Evolutionary conservation across 2,888 invertebrate species (phyloP).

Genomic region (Troides helena): DNA sequence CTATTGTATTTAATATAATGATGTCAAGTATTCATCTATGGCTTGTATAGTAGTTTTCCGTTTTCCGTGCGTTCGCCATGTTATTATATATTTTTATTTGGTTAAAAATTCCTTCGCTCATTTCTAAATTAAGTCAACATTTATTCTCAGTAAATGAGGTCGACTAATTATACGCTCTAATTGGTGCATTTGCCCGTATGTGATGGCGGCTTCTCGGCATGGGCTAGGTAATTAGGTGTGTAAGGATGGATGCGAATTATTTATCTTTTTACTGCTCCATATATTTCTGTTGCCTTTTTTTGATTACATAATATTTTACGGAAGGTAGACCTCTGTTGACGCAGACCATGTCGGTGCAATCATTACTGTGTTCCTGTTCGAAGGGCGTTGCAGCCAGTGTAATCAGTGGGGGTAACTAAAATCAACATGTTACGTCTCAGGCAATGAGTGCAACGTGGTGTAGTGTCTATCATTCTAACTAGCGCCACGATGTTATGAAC

Average conservation of each 20-base stretch:
- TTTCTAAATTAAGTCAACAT: constrained; percentile 24
- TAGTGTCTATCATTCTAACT: no score
- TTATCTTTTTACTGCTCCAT: neutral
- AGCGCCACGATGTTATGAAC: no score
- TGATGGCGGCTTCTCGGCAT: constrained; percentile 69
- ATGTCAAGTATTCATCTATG: constrained; percentile 3
- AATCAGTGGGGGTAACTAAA: no score
- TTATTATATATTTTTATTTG: constrained; percentile 14
- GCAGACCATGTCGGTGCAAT: no score
- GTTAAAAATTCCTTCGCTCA: constrained; percentile 7
- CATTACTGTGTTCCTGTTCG: no score
- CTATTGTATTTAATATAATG: constrained; percentile 1
- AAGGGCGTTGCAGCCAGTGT: no score
- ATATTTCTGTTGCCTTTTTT: neutral
- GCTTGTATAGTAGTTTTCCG: neutral
- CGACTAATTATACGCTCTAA: constrained; percentile 75
- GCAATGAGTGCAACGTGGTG: no score
- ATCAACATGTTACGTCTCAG: no score
- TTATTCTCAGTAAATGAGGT: constrained; percentile 24
- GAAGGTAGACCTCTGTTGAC: no score
- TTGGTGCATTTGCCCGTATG: constrained; percentile 74
- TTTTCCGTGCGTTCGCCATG: constrained; percentile 4
- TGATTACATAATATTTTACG: neutral
- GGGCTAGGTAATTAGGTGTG: constrained; percentile 67
- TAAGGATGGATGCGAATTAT: constrained; percentile 1